phyloP scores from a whole-genome alignment of 2,113 vertebrate species.

The Python bivittatus region DNA sequence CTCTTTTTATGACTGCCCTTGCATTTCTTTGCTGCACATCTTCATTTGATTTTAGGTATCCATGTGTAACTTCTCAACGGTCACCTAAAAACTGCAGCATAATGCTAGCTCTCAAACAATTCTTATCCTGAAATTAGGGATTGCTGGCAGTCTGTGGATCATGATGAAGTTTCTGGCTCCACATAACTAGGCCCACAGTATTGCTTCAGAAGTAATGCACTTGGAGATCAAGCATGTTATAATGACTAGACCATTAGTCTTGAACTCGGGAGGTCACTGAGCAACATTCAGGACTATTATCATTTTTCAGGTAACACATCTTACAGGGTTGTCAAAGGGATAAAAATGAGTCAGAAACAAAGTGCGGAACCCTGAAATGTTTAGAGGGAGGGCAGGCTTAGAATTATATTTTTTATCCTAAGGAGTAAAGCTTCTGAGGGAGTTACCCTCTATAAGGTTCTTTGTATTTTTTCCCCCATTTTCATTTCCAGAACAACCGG shows the following conservation, averaged over 20 bases:
- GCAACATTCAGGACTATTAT: background rate
- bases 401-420: background rate
- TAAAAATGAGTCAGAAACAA: background rate
- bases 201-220: background rate
- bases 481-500: background rate
- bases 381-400: background rate
- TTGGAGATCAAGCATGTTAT: background rate
- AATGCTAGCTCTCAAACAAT: background rate
- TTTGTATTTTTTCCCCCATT: background rate
- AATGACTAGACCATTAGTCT: background rate
- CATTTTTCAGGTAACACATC: background rate
- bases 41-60: background rate
- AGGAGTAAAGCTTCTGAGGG: background rate
- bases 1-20: background rate
- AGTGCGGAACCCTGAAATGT: background rate
- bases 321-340: background rate
- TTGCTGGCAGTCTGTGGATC: background rate
- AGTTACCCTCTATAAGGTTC: background rate
- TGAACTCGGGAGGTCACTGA: background rate
- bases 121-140: background rate
- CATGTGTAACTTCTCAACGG: background rate
- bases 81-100: background rate
- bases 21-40: background rate
- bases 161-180: background rate
- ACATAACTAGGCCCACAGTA: background rate